A percentile compares a stretch with the other conserved stretches of the same genome.
Conservation (phyloP, 1,140 invertebrate species). For the Drosophila mayri region DNA sequence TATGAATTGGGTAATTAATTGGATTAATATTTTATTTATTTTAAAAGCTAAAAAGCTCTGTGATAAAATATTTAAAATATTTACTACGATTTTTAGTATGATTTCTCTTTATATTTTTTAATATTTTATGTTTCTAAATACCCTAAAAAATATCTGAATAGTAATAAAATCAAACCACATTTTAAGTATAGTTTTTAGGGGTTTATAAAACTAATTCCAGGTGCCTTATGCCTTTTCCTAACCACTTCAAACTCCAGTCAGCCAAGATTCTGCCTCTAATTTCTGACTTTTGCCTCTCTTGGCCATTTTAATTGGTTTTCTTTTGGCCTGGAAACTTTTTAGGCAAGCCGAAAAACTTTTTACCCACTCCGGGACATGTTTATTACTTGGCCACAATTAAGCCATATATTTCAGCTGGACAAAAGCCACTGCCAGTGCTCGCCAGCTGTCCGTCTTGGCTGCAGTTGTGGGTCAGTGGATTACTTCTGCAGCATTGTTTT, state of each 20-base stretch:
- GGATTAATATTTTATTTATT: neutral
- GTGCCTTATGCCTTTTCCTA: neutral
- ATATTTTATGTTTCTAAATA: neutral
- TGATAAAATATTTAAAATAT: neutral
- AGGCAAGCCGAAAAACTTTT: constrained; percentile 36
- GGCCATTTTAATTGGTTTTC: constrained; percentile 47
- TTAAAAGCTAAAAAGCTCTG: neutral
- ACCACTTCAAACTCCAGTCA: constrained; percentile 4
- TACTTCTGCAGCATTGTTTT: constrained; percentile 23
- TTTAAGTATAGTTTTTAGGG: no score
- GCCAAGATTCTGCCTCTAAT: constrained; percentile 17
- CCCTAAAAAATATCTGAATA: no score
- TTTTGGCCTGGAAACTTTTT: constrained; percentile 40
- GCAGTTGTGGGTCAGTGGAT: constrained; percentile 47
- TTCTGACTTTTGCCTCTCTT: constrained; percentile 27
- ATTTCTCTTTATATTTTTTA: neutral
- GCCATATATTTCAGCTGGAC: constrained; percentile 41
- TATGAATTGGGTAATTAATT: neutral
- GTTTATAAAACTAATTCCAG: neutral
- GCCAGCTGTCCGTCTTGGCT: constrained; percentile 21
- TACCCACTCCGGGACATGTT: constrained; percentile 36
- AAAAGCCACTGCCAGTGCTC: constrained; percentile 10
- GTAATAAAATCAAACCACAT: neutral
- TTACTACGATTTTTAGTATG: neutral
- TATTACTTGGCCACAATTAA: constrained; percentile 51